Base-by-base conservation (phyloP, 2,797 vertebrate genomes). In the Glossophaga mutica region DNA sequence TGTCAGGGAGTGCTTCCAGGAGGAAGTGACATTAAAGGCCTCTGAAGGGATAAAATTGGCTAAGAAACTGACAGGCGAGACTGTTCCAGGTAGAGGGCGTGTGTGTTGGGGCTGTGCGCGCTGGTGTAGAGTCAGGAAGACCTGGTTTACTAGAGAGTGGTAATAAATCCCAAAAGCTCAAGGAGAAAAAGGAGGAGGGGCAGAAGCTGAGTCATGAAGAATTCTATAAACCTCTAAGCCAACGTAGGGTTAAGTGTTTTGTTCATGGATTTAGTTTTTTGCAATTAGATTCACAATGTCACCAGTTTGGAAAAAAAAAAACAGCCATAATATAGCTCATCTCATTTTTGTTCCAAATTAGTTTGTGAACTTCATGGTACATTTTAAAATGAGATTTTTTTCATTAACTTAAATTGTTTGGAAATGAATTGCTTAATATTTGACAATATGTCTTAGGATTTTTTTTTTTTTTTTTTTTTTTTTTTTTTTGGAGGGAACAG, bases 321-420 rank as follows among this genome's bases (percentile, higher is more conserved):
- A n/a, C n/a, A 59, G 57, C 57, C 22, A 12, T 77, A 44, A 34
- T 57, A 44, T 26, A 62, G 37, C 9, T 74, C 12, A 14, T 65
- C 62, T 42, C 78, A 86, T 79, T 85, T 95, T 94, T 92, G 48
- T 86, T 96, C 82, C 65, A 82, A 26, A 83, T 52, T 24, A 95
- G 68, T 70, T 91, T 92, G 26, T 85, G 89, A 89, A 85, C 42
- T 86, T 85, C 82, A 89, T n/a, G 68, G 19, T 82, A 67, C 73
- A 59, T 78, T 92, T 90, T 52, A 95, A 92, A 96, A 86, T 85
- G 55, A 92, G 22, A 9, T 78, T 86, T 95, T 90, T 39, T 50
- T 95, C 62, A 55, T 92, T 94, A 90, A 88, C 32, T 91, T 94
- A 94, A 91, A 88, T 68, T 88, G 68, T 83, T 95, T 95, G 62